Conservation (phyloP, 2,797 vertebrate species). For the Crax fasciolata region DNA sequence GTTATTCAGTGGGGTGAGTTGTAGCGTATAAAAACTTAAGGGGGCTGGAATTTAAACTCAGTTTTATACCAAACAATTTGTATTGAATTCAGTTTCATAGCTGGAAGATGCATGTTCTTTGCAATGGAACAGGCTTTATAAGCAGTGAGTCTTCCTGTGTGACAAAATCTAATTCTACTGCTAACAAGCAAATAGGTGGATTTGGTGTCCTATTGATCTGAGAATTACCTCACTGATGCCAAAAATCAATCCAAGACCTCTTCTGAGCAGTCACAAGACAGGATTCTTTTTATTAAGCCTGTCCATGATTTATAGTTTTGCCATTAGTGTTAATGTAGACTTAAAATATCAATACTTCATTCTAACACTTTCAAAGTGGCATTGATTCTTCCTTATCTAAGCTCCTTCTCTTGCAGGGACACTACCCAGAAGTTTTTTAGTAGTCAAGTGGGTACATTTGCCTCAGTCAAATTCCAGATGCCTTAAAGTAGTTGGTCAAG, state of each 20-base stretch:
- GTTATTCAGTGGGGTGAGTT: not conserved
- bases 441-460: not conserved
- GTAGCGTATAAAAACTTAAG: not conserved
- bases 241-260: slow-evolving; percentile 45
- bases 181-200: slow-evolving; percentile 28
- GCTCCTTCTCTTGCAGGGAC: not conserved
- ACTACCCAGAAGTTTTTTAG: not conserved
- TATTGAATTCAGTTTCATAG: not conserved
- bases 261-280: slow-evolving; percentile 20
- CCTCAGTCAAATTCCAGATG: not conserved
- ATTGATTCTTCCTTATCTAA: not conserved
- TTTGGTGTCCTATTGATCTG: slow-evolving; percentile 64
- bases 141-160: accelerated
- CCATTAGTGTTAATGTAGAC: slow-evolving; percentile 37
- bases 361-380: not conserved
- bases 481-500: not conserved
- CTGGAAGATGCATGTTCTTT: not conserved
- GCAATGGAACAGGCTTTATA: not conserved
- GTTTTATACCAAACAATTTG: not conserved
- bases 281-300: slow-evolving; percentile 56
- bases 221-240: slow-evolving; percentile 46
- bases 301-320: slow-evolving; percentile 32
- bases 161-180: not conserved
- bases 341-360: not conserved
- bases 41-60: not conserved